Evolutionary conservation across 2,888 invertebrate species (phyloP).

Genomic region (Congeria kusceri): DNA sequence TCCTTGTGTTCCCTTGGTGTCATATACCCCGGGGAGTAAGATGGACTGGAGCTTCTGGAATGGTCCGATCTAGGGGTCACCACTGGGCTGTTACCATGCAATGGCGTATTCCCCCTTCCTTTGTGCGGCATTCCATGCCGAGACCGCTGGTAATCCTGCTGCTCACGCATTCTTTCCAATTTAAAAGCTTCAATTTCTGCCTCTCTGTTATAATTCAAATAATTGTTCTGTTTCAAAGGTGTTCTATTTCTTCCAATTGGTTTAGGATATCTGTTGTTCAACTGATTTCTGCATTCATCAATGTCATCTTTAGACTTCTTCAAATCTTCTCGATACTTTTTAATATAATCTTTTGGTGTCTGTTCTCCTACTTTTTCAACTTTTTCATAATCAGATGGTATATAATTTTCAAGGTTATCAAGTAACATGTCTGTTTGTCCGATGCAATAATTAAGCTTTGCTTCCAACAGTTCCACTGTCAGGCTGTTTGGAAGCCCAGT

Average conservation of each 20-base stretch:
- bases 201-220: slow-evolving; percentile 70
- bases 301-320: slow-evolving; percentile 80
- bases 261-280: slow-evolving; percentile 69
- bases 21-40: slow-evolving; percentile 65
- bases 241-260: slow-evolving; percentile 71
- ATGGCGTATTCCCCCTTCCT: slow-evolving; percentile 45
- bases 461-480: slow-evolving; percentile 84
- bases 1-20: slow-evolving; percentile 79
- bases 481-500: slow-evolving; percentile 83
- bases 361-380: slow-evolving; percentile 45
- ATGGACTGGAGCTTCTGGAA: slow-evolving; percentile 64
- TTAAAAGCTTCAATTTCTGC: slow-evolving; percentile 82
- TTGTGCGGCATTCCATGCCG: slow-evolving; percentile 57
- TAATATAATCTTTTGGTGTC: slow-evolving; percentile 76
- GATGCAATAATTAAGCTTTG: slow-evolving; percentile 85
- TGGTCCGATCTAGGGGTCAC: slow-evolving; percentile 54
- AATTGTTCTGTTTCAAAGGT: slow-evolving; percentile 69
- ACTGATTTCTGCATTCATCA: slow-evolving; percentile 73
- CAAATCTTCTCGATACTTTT: slow-evolving; percentile 77
- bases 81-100: slow-evolving; percentile 50
- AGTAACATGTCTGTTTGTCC: slow-evolving; percentile 85
- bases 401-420: slow-evolving; percentile 79
- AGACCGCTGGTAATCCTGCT: slow-evolving; percentile 70
- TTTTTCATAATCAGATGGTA: slow-evolving; percentile 34
- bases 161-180: slow-evolving; percentile 79